Conservation (phyloP, 1,140 invertebrate genomes). For the Aleiodes sp. region DNA sequence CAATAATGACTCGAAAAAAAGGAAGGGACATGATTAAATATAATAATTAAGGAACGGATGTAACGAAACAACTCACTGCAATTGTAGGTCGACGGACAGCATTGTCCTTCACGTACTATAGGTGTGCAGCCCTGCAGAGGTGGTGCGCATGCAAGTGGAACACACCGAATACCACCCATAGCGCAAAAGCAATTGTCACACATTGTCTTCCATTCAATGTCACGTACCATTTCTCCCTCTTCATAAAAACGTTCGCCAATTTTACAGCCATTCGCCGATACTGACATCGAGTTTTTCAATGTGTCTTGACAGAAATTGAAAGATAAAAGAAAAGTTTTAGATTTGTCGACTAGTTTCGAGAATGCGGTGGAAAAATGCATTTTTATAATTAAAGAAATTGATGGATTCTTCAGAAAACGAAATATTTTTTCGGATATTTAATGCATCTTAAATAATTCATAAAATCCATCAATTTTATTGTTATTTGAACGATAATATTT, state of each 20-base stretch:
- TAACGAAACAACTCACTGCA: slow-evolving; percentile 70
- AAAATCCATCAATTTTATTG: no score
- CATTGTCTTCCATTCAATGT: slow-evolving; percentile 66
- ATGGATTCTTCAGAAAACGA: no score
- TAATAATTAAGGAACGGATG: slow-evolving; percentile 23
- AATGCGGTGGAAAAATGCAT: no score
- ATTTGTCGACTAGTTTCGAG: not conserved
- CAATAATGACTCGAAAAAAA: not conserved
- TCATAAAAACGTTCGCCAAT: slow-evolving; percentile 71
- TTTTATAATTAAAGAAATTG: not conserved
- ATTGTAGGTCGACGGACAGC: slow-evolving; percentile 85
- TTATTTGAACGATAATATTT: no score
- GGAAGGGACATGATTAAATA: not conserved
- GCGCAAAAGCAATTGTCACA: slow-evolving; percentile 88
- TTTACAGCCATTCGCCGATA: slow-evolving; percentile 67
- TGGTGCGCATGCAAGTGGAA: slow-evolving; percentile 78
- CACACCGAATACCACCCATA: slow-evolving; percentile 76
- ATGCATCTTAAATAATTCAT: no score
- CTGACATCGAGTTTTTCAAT: not conserved
- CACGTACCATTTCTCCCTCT: slow-evolving; percentile 80
- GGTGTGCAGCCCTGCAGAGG: slow-evolving; percentile 79
- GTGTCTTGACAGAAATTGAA: slow-evolving; percentile 48
- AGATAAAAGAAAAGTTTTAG: not conserved
- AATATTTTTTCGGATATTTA: no score
- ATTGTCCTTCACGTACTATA: slow-evolving; percentile 78